phyloP scores from a whole-genome alignment of 2,888 invertebrate species.

The Resseliella maxima region DNA sequence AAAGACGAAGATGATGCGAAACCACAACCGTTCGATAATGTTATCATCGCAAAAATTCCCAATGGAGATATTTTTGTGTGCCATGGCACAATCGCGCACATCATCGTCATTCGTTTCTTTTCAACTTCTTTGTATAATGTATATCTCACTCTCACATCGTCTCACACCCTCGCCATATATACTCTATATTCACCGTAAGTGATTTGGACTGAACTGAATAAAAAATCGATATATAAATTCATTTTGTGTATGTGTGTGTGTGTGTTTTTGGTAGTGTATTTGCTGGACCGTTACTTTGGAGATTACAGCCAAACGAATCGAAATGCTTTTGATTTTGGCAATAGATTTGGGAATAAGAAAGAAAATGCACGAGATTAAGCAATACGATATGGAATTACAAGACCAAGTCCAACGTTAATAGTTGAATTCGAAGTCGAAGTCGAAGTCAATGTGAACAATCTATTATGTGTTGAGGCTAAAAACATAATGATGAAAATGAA shows the following conservation, averaged over 20 bases:
- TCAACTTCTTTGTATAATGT: background rate
- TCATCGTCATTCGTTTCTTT: conserved; percentile 27
- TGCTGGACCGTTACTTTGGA: background rate
- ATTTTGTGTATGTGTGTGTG: background rate
- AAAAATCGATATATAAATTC: conserved; percentile 35
- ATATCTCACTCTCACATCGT: background rate
- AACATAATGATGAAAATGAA: background rate
- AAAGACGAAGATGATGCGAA: conserved; percentile 7
- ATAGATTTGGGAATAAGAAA: conserved; percentile 47
- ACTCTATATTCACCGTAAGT: conserved; percentile 17
- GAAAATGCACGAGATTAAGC: conserved; percentile 9
- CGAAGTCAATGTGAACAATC: background rate
- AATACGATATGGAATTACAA: conserved; percentile 32
- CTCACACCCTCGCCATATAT: background rate
- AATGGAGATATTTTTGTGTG: conserved; percentile 37
- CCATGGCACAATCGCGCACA: conserved; percentile 32
- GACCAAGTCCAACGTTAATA: no score
- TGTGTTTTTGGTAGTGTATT: background rate
- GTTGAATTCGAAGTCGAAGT: background rate
- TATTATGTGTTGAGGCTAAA: background rate
- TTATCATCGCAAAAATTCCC: conserved; percentile 47
- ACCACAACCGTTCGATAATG: conserved; percentile 53
- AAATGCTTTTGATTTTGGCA: conserved; percentile 23
- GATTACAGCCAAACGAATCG: background rate
- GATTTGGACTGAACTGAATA: conserved; percentile 33